A percentile compares a stretch with the other conserved stretches of the same genome.
These are phyloP conservation scores for Ranitomeya variabilis DNA, from an alignment of 2,113 vertebrate species.

Conservation along the genomic window DNA sequence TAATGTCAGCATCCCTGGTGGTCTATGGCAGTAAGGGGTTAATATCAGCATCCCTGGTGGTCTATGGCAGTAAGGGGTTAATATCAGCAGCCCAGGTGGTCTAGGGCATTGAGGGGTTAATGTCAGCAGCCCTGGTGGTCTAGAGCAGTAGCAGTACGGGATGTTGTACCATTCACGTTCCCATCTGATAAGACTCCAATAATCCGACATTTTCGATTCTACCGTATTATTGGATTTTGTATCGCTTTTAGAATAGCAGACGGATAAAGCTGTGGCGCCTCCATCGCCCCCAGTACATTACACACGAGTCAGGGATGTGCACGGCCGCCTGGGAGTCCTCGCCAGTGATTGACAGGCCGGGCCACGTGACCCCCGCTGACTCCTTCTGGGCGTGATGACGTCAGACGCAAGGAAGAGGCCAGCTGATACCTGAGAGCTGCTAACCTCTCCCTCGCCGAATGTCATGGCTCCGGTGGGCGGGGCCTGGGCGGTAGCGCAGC, in stretches of 20 bases:
- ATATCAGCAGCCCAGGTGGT: not conserved
- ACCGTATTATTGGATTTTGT: too few species aligned
- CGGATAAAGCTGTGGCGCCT: too few species aligned
- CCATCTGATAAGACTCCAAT: too few species aligned
- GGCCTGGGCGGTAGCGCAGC: not conserved
- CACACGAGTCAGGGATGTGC: not conserved
- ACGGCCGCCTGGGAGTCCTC: too few species aligned
- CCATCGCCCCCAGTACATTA: not conserved
- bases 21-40: not conserved
- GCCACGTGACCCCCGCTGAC: rapidly evolving
- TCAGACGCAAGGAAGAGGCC: not conserved
- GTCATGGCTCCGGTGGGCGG: not conserved
- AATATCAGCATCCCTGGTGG: not conserved
- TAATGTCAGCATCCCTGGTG: not conserved
- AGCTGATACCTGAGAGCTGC: constrained; percentile 4
- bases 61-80: not conserved
- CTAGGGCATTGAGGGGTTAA: too few species aligned
- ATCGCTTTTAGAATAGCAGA: too few species aligned
- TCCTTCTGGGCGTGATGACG: not conserved
- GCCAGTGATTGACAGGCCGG: not conserved
- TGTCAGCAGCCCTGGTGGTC: too few species aligned
- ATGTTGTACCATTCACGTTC: not conserved
- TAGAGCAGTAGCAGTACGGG: not conserved
- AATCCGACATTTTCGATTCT: too few species aligned
- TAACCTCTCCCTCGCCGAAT: constrained; percentile 26